Percentiles rank a stretch among this genome's conserved stretches.
Conservation (phyloP, 2,888 invertebrate species). For the Apoderus coryli region DNA sequence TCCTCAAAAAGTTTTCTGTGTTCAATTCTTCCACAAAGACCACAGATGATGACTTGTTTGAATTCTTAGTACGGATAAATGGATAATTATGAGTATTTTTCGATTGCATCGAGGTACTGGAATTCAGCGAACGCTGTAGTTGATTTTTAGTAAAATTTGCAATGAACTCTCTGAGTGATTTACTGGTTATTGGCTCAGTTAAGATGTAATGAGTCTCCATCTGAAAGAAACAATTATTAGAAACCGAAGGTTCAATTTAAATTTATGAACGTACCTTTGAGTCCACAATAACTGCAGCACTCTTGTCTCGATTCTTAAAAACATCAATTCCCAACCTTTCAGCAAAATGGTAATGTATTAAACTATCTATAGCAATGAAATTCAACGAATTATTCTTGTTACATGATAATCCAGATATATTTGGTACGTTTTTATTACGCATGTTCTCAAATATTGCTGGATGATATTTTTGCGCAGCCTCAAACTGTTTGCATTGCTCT, state of each 20-base stretch:
- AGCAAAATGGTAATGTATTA: conserved; percentile 57
- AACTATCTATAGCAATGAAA: conserved; percentile 59
- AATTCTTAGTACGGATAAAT: conserved; percentile 9
- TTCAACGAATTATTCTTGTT: conserved; percentile 43
- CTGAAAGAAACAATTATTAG: conserved; percentile 32
- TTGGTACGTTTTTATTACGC: too few relatives aligned
- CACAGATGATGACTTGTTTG: conserved; percentile 17
- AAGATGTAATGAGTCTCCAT: conserved; percentile 55
- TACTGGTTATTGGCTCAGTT: conserved; percentile 36
- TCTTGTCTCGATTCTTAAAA: conserved; percentile 41
- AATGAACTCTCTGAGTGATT: conserved; percentile 39
- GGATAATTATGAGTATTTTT: conserved; percentile 22
- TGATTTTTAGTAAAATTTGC: conserved; percentile 35
- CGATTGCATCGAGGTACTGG: conserved; percentile 21
- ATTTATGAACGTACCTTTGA: conserved; percentile 39
- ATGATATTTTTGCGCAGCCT: conserved; percentile 31
- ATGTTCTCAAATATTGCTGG: conserved; percentile 28
- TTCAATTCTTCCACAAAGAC: conserved; percentile 51
- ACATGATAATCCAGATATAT: conserved; percentile 35
- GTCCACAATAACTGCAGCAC: conserved; percentile 56
- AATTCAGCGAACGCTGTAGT: conserved; percentile 25
- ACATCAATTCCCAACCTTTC: conserved; percentile 60
- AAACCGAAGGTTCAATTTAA: conserved; percentile 13
- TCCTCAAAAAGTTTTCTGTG: conserved; percentile 45
- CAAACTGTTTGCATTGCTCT: conserved; percentile 23